These are phyloP conservation scores for Carapus acus DNA, from an alignment of 2,797 vertebrate genomes.

Conservation along the genomic window DNA sequence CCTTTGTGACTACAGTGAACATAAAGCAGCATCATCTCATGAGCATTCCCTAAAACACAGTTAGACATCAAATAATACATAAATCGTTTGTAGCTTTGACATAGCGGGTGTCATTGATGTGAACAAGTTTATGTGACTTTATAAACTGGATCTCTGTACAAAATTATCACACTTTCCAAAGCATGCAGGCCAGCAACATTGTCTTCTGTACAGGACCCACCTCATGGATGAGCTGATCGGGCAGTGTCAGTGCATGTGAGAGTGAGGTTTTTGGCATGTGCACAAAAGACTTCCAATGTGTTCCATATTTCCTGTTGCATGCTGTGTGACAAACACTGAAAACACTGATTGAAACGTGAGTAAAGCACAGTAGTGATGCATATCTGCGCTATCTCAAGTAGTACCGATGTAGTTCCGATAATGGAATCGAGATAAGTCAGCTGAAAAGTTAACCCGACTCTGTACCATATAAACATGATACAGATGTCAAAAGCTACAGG, in stretches of 20 bases:
- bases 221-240: slow-evolving; percentile 42
- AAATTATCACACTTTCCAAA: slow-evolving; percentile 36
- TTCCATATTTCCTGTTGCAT: slow-evolving; percentile 39
- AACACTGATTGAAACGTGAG: slow-evolving; percentile 32
- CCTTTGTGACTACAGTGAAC: slow-evolving; percentile 6
- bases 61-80: slow-evolving; percentile 10
- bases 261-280: slow-evolving; percentile 46
- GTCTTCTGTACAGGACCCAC: background rate
- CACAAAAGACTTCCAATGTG: slow-evolving; percentile 16
- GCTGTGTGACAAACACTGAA: slow-evolving; percentile 47
- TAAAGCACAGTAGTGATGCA: slow-evolving; percentile 29
- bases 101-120: slow-evolving; percentile 31
- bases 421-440: too few relatives aligned
- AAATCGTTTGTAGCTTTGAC: slow-evolving; percentile 14
- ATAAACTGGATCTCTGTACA: slow-evolving; percentile 24
- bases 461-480: too few relatives aligned
- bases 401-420: slow-evolving; percentile 39
- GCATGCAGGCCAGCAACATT: slow-evolving; percentile 41
- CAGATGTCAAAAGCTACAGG: too few relatives aligned
- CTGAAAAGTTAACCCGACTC: too few relatives aligned
- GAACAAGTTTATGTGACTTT: slow-evolving; percentile 27
- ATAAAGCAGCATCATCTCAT: slow-evolving; percentile 32
- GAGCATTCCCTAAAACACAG: slow-evolving; percentile 18
- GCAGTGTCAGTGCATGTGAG: slow-evolving; percentile 52
- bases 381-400: slow-evolving; percentile 27